These are phyloP conservation scores for Neodiprion fabricii DNA, from an alignment of 1,140 invertebrate genomes.

Conservation along the genomic window DNA sequence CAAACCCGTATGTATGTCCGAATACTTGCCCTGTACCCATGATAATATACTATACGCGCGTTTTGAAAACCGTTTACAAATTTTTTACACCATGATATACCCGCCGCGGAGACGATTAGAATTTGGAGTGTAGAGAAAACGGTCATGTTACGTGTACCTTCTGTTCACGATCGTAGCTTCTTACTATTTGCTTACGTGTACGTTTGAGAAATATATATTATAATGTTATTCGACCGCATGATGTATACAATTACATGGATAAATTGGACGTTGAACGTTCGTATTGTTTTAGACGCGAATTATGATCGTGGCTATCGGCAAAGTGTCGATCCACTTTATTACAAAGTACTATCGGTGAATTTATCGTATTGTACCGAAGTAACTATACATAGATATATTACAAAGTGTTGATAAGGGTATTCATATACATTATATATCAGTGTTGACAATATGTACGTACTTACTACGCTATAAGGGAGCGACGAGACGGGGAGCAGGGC, in stretches of 20 bases:
- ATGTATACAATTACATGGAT: not conserved
- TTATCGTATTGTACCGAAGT: too few relatives aligned
- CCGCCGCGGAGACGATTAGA: not conserved
- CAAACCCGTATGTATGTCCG: too few relatives aligned
- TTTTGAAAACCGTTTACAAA: not conserved
- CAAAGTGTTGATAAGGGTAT: slow-evolving; percentile 3
- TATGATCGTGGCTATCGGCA: too few relatives aligned
- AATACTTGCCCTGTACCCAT: too few relatives aligned
- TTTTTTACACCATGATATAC: not conserved
- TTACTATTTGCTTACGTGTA: not conserved
- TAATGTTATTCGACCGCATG: too few relatives aligned
- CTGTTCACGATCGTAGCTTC: not conserved
- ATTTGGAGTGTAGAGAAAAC: not conserved
- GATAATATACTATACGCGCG: not conserved
- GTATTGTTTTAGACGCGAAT: not conserved
- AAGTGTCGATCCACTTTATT: too few relatives aligned
- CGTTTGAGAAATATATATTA: not conserved
- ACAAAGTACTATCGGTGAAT: too few relatives aligned
- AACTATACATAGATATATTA: not conserved
- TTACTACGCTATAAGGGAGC: too few relatives aligned
- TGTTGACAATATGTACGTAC: not conserved
- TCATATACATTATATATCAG: not conserved
- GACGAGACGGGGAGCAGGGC: too few relatives aligned
- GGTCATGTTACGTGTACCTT: not conserved
- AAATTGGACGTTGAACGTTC: not conserved